Evolutionary conservation across 1,140 invertebrate species (phyloP).

Genomic region (Aradophagus sp.): DNA sequence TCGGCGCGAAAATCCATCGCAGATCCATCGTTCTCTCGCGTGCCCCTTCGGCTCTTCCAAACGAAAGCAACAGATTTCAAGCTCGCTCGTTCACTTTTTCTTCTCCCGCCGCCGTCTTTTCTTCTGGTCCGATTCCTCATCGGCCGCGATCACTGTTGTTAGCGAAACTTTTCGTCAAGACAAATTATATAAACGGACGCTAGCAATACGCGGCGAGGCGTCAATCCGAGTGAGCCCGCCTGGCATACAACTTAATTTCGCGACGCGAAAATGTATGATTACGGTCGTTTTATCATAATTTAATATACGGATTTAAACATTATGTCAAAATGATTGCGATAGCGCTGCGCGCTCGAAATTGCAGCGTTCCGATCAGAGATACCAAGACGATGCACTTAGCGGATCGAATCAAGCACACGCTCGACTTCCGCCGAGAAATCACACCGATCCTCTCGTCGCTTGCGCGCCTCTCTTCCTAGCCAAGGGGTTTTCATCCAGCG

Average conservation of each 20-base stretch:
- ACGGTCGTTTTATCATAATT: conserved; percentile 35
- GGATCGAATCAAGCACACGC: conserved; percentile 49
- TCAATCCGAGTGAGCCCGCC: conserved; percentile 23
- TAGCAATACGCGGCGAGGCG: no score
- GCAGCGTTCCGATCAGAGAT: conserved; percentile 41
- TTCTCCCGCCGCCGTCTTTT: neutral
- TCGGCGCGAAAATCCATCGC: conserved; percentile 28
- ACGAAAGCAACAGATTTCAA: conserved; percentile 7
- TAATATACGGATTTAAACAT: conserved; percentile 32
- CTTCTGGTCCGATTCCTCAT: no score
- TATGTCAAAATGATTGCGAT: conserved; percentile 45
- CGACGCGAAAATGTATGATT: conserved; percentile 33
- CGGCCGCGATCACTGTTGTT: no score
- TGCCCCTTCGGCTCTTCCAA: conserved; percentile 7
- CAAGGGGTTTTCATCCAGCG: conserved; percentile 21
- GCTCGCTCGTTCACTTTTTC: neutral
- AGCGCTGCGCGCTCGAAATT: conserved; percentile 33
- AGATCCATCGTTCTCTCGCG: conserved; percentile 34
- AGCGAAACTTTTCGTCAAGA: no score
- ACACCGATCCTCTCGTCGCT: conserved; percentile 33
- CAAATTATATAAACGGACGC: no score
- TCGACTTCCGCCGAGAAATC: conserved; percentile 53
- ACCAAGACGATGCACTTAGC: conserved; percentile 39
- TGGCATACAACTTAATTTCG: conserved; percentile 26
- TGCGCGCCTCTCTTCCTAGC: conserved; percentile 43